Conservation (phyloP, 92 coral and sea anemone genomes). For the Paramuricea clavata region DNA sequence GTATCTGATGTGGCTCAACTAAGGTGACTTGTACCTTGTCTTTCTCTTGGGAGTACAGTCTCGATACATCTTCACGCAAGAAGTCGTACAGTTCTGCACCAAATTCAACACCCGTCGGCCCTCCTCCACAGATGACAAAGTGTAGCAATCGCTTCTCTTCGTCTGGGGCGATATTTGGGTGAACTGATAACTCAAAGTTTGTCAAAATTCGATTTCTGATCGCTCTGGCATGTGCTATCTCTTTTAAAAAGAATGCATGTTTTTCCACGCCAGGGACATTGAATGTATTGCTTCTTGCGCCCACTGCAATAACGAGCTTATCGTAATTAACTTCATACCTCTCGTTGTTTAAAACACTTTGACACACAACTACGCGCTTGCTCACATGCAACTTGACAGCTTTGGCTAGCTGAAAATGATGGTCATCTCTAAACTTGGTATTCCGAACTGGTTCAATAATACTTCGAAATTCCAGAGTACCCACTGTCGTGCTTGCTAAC, state of each 20-base stretch:
- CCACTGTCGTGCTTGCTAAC: slow-evolving; percentile 95
- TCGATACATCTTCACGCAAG: slow-evolving; percentile 89
- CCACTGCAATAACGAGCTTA: slow-evolving; percentile 94
- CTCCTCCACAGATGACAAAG: slow-evolving; percentile 98
- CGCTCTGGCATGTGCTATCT: slow-evolving; percentile 95
- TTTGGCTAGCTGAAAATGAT: slow-evolving; percentile 94
- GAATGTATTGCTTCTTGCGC: slow-evolving; percentile 94
- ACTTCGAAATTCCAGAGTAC: slow-evolving; percentile 96
- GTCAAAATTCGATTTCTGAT: slow-evolving; percentile 93
- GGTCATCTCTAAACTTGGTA: slow-evolving; percentile 97
- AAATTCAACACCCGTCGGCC: slow-evolving; percentile 98
- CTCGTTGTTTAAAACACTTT: slow-evolving; percentile 82
- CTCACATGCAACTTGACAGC: slow-evolving; percentile 77
- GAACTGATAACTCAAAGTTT: slow-evolving; percentile 96
- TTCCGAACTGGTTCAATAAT: slow-evolving; percentile 95
- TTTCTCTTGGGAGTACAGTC: slow-evolving; percentile 87
- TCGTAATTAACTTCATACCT: slow-evolving; percentile 77
- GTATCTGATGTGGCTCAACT: slow-evolving; percentile 91
- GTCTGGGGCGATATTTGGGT: slow-evolving; percentile 82
- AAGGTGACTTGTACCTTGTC: slow-evolving; percentile 86
- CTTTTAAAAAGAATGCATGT: slow-evolving; percentile 92
- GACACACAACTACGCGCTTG: slow-evolving; percentile 70
- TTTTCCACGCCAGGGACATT: slow-evolving; percentile 94
- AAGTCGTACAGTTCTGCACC: slow-evolving; percentile 98
- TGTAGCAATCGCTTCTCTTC: slow-evolving; percentile 87